Base-by-base conservation (phyloP, 1,140 invertebrate species). In the Bombus cullumanus region DNA sequence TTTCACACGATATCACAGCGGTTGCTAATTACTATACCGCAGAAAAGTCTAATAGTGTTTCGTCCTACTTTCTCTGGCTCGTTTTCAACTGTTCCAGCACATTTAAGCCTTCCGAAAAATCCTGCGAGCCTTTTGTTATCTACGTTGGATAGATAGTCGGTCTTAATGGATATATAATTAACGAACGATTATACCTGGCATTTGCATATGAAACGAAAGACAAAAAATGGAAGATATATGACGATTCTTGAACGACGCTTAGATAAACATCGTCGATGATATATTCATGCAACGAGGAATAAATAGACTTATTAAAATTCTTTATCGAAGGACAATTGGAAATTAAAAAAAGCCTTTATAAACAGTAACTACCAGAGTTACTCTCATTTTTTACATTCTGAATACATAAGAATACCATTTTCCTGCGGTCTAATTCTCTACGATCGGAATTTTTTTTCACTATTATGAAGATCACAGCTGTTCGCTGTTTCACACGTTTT, bases 21-120 rank as follows among this genome's bases (percentile, higher is more conserved):
- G 28, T 34, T 69, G 34, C 43, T 68, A 68, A 77, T 83, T 77
- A 64, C 72, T 53, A 53, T 69, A 22, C 43, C 34, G 18, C 34
- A 53, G 73, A 77, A 69, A 75, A 66, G 34, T 69, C 13, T 53
- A 69, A 83, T 47, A 77, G 10, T 4, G 34, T 5, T 25, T 18
- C 37, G 43, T 85, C 81, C 73, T 75, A 77, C 73, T 83, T 83
- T 83, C 81, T 72, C 31, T 22, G 41, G 15, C 9, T 39, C 53
- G 37, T 57, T 80, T 71, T 75, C 71, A 75, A 34, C 41, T 47
- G 64, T 64, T 78, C 66, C 18, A 28, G 31, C 13, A 18, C 15
- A 57, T 68, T 57, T 39, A 4, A 73, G 31, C 10, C 34, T 72
- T 81, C 72, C 37, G 22, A 59, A 72, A 73, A 81, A 57, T 53